These are phyloP conservation scores for Parotia lawesii DNA, from an alignment of 2,113 vertebrate genomes.

Conservation along the genomic window DNA sequence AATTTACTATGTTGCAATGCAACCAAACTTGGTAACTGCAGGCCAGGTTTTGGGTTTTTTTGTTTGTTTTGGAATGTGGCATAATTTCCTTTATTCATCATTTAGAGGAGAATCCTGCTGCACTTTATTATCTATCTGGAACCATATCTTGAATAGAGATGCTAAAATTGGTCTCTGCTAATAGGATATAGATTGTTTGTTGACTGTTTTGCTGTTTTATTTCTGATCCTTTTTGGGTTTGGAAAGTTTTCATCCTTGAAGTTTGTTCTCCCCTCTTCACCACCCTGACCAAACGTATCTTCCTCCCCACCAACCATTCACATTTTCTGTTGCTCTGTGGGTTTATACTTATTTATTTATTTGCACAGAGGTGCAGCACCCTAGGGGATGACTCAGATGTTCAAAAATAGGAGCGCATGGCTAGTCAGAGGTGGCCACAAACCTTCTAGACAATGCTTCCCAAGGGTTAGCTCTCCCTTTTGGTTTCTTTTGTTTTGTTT, in stretches of 20 bases:
- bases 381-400: neutral
- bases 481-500: constrained; percentile 42
- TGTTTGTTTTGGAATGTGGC: neutral
- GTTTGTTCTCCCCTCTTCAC: neutral
- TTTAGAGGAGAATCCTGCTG: neutral
- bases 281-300: neutral
- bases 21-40: neutral
- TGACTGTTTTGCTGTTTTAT: neutral
- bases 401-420: neutral
- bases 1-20: neutral
- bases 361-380: neutral
- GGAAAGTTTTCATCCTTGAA: neutral
- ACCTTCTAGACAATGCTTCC: neutral
- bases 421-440: constrained; percentile 18
- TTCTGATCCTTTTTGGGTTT: neutral
- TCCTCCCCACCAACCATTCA: neutral
- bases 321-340: neutral
- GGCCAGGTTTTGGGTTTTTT: neutral
- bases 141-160: neutral
- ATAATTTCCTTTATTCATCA: neutral
- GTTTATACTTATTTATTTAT: neutral
- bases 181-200: neutral
- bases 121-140: neutral
- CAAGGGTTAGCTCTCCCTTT: constrained; percentile 11
- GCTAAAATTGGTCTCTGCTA: neutral